These are phyloP conservation scores for Aphelocoma californica DNA, from an alignment of 2,797 vertebrate species.

Conservation along the genomic window DNA sequence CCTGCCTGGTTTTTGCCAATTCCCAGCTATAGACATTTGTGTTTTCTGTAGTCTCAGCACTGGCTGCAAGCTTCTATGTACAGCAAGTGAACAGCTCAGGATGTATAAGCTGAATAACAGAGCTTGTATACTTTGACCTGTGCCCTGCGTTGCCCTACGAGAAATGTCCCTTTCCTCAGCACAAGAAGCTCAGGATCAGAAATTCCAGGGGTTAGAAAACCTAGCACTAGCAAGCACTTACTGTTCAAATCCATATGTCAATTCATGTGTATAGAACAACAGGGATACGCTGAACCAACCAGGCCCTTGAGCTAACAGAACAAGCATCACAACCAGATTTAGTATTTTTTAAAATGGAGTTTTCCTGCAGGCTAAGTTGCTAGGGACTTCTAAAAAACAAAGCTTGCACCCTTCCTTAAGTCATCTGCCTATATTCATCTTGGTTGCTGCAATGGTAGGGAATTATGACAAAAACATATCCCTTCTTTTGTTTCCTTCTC, in stretches of 20 bases:
- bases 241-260: neutral
- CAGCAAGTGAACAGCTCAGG: neutral
- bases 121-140: neutral
- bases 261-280: neutral
- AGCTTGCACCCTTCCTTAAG: neutral
- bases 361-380: neutral
- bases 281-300: neutral
- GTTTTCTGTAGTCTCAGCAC: neutral
- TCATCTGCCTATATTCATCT: neutral
- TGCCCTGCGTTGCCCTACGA: fast-evolving
- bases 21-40: neutral
- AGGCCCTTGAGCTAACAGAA: neutral
- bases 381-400: neutral
- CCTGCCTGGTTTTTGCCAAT: neutral
- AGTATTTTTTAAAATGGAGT: neutral
- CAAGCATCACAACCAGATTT: neutral
- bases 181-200: neutral
- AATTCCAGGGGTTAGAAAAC: neutral
- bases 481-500: neutral
- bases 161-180: neutral
- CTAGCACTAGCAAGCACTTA: neutral
- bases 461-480: neutral
- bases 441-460: neutral
- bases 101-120: neutral
- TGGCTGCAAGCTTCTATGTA: neutral